Conservation (phyloP, 2,113 vertebrate species). For the Glaucidium brasilianum region DNA sequence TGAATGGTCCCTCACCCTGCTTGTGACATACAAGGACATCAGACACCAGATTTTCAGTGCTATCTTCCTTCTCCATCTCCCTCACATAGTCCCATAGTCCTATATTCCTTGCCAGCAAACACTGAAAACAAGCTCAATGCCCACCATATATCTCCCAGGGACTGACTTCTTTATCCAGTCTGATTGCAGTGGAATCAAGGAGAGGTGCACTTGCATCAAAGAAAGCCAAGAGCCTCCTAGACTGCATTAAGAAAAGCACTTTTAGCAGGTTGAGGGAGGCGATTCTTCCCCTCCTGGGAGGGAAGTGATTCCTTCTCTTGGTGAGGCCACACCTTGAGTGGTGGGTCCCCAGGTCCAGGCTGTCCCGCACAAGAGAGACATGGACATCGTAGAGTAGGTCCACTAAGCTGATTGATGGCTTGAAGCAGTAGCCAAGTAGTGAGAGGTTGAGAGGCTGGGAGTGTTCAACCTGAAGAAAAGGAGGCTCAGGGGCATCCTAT, state of each 20-base stretch:
- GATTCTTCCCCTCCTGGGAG: fast-evolving
- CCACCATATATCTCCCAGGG: background rate
- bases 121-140: background rate
- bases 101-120: background rate
- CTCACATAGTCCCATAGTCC: background rate
- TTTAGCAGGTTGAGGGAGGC: background rate
- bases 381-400: background rate
- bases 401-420: background rate
- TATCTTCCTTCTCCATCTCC: background rate
- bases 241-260: background rate
- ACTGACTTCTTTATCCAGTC: background rate
- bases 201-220: background rate
- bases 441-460: background rate
- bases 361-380: background rate
- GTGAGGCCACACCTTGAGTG: background rate
- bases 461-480: background rate
- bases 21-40: background rate
- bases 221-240: background rate
- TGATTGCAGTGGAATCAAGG: background rate
- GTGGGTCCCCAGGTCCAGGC: background rate
- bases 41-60: background rate
- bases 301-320: fast-evolving
- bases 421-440: background rate
- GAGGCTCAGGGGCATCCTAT: background rate
- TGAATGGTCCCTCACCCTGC: background rate